phyloP scores from a whole-genome alignment of 2,888 invertebrate genomes.

The Eupithecia pulchellata region DNA sequence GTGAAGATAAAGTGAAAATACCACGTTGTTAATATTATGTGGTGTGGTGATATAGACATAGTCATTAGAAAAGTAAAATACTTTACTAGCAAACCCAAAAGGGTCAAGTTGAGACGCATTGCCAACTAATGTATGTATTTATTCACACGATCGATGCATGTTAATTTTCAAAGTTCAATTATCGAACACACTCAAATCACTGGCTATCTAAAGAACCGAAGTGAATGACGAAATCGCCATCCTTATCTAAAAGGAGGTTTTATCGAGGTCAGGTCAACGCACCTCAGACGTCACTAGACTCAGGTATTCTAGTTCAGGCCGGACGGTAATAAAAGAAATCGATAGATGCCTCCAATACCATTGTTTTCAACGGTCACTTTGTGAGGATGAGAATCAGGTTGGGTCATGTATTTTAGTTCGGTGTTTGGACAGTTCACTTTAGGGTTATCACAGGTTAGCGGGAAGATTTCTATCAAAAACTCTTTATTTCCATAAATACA shows the following conservation, averaged over 20 bases:
- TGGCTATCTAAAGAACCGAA: neutral
- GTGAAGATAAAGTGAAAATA: too few relatives aligned
- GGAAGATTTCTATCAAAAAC: too few relatives aligned
- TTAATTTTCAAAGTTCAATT: neutral
- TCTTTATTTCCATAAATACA: too few relatives aligned
- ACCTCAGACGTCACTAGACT: conserved; percentile 28
- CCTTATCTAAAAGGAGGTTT: conserved; percentile 29
- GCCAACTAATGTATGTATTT: neutral
- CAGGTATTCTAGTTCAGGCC: conserved; percentile 16
- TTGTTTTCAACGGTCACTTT: neutral
- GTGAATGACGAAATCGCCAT: conserved; percentile 13
- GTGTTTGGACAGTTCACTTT: too few relatives aligned
- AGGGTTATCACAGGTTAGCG: too few relatives aligned
- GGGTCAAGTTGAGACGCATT: neutral
- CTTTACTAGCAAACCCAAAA: too few relatives aligned
- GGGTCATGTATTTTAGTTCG: neutral
- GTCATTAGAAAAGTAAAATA: too few relatives aligned
- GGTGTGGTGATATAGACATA: too few relatives aligned
- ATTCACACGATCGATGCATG: neutral
- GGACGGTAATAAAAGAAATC: conserved; percentile 25
- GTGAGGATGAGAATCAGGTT: neutral
- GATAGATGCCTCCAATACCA: conserved; percentile 15
- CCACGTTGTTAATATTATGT: too few relatives aligned
- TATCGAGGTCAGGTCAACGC: conserved; percentile 33
- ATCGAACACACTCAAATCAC: neutral